Base-by-base conservation (phyloP, 2,797 vertebrate genomes). In the Alcedo quadribrachys region DNA sequence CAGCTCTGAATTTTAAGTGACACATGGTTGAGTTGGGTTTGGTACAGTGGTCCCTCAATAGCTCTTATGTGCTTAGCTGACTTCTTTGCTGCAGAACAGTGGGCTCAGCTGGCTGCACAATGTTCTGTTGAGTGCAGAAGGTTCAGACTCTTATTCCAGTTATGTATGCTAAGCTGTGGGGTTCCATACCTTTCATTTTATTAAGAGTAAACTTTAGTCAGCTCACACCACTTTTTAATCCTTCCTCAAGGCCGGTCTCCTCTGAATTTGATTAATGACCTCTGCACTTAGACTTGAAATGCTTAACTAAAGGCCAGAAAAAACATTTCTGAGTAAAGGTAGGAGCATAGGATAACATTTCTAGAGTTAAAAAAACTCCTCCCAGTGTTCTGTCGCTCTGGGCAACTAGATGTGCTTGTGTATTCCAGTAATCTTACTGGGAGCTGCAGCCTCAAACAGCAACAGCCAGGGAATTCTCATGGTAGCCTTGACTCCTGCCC, bases 201-300 rank as follows among this genome's bases (percentile, higher is more conserved):
- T 55, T 80, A 76, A 70, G 19, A 61, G 45, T 27, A 65, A 63
- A 3, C n/a, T 77, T 40, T 1, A 85, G 63, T 79, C 42, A 62
- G 62, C 68, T 91, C 25, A 20, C 51, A 77, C n/a, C 37, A 69
- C 30, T 57, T 93, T 69, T 86, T 66, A 90, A 71, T 92, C 54
- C 69, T 80, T 89, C 71, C 40, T 85, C 33, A 58, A 55, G 69
- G 58, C 37, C 80, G 43, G 69, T 63, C 40, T 67, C 20, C 24
- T 82, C 45, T 90, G 81, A 93, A 82, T 92, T 90, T 81, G 58
- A 70, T 90, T 75, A 80, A 71, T 68, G 35, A 90, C 51, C 84
- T 92, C 35, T 66, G 37, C 62, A 28, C 54, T 91, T 66, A 86
- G 30, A 57, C 42, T 60, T 81, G 28, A 87, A 51, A 82, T 45